Conservation (phyloP, 2,797 vertebrate genomes). For the Loriculus beryllinus region DNA sequence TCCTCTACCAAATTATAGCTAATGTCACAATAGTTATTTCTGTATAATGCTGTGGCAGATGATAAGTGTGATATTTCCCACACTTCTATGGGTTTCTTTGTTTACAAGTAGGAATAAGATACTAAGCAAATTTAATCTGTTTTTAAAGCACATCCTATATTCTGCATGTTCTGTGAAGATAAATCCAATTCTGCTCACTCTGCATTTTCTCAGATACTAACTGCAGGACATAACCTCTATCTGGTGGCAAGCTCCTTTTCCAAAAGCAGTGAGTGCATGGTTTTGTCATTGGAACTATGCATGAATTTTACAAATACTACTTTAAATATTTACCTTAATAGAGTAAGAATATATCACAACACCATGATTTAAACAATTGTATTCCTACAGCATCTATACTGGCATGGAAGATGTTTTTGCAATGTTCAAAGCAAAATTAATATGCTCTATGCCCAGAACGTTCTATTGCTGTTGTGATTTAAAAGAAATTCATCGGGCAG, state of each 20-base stretch:
- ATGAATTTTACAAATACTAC: background rate
- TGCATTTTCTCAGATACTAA: constrained; percentile 8
- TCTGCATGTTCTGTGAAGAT: background rate
- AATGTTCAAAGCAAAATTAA: background rate
- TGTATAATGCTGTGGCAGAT: background rate
- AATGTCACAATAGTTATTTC: background rate
- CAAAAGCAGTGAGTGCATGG: background rate
- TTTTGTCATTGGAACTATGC: background rate
- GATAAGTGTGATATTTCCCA: background rate
- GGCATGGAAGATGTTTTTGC: background rate
- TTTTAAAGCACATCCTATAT: background rate
- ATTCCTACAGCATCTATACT: background rate
- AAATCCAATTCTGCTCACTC: background rate
- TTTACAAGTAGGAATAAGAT: background rate
- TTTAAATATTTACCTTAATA: background rate
- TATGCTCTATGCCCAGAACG: background rate
- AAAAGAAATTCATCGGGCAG: constrained; percentile 1
- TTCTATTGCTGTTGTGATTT: background rate
- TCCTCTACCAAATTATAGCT: background rate
- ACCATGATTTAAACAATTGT: background rate
- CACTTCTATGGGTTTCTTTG: background rate
- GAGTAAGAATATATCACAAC: background rate
- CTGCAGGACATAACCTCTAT: background rate
- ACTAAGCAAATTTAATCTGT: constrained; percentile 1
- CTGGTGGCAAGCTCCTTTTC: background rate